Evolutionary conservation across 2,113 vertebrate species (phyloP), one percentile per base, ranked within the genome.

Genomic region (Atrichornis clamosus): DNA sequence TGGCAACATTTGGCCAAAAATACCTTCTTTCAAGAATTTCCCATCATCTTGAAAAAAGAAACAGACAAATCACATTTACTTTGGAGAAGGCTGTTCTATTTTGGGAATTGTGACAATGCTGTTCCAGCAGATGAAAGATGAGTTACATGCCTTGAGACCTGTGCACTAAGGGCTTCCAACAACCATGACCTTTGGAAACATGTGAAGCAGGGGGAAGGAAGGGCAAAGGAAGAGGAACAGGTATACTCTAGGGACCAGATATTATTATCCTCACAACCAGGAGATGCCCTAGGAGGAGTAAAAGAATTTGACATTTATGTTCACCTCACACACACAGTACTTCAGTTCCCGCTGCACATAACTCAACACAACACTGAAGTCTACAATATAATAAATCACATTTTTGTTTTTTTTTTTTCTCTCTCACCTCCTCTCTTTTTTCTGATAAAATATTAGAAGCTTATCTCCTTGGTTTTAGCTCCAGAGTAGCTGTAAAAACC

Each of bases 161-260:
- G 73, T 63, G 55, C 33, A 52, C 52, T 41, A 22, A 67, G 63
- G 59, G 44, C 52, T 93, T 77, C 69, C 74, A 59, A 83, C 32
- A 91, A 56, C 90, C 76, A 41, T 49, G 82, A 95, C 72, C 85
- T 95, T 92, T 88, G 39, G 30, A 77, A 89, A 62, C 30, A 12
- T 50, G 59, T 15, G 20, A 55, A 76, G 35, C 55, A 42, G 8
- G 15, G 10, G 3, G 59, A 80, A 63, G 39, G 32, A 93, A 10
- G 30, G 73, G 83, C 72, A 95, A 84, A 91, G 84, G 91, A 95
- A 93, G 35, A 86, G 70, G 79, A 97, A 93, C 42, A 96, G 72
- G 75, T 95, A 63, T 44, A 41, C 90, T 81, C 75, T 11, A 78
- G 63, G 64, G 65, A 94, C 92, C 20, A 83, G 75, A 77, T 91